Conservation (phyloP, 2,888 invertebrate genomes). For the Callyntrura sp. region DNA sequence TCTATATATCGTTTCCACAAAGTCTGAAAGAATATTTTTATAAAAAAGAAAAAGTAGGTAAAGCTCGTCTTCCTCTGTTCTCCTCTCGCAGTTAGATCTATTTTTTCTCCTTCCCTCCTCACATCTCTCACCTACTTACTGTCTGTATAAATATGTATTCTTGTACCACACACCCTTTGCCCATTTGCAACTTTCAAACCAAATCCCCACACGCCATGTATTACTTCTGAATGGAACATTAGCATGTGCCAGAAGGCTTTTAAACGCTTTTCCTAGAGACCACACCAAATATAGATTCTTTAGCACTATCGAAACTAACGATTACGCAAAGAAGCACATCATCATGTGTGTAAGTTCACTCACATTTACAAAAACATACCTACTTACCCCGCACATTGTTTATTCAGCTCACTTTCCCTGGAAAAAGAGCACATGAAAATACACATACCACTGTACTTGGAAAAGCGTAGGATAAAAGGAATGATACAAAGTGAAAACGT, state of each 20-base stretch:
- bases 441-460: no score
- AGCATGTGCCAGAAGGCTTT: constrained; percentile 59
- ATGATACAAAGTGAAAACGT: no score
- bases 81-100: background rate
- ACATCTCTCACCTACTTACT: background rate
- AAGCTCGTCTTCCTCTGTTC: background rate
- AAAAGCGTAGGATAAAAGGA: no score
- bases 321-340: no score
- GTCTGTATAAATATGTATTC: background rate
- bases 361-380: background rate
- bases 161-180: constrained; percentile 37
- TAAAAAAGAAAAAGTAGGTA: constrained; percentile 35
- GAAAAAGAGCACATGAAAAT: no score
- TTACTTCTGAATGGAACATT: constrained; percentile 51
- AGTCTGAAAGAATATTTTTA: constrained; percentile 29
- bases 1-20: constrained; percentile 44
- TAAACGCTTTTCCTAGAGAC: constrained; percentile 20
- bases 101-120: no score
- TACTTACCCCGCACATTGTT: no score
- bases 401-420: no score
- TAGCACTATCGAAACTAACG: background rate
- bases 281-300: background rate
- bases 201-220: constrained; percentile 36
- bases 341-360: background rate
- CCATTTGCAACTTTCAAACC: constrained; percentile 4